A percentile compares a stretch with the other conserved stretches of the same genome.
Evolutionary conservation across 2,797 vertebrate species (phyloP).

Genomic region (Steatocranus sp.): DNA sequence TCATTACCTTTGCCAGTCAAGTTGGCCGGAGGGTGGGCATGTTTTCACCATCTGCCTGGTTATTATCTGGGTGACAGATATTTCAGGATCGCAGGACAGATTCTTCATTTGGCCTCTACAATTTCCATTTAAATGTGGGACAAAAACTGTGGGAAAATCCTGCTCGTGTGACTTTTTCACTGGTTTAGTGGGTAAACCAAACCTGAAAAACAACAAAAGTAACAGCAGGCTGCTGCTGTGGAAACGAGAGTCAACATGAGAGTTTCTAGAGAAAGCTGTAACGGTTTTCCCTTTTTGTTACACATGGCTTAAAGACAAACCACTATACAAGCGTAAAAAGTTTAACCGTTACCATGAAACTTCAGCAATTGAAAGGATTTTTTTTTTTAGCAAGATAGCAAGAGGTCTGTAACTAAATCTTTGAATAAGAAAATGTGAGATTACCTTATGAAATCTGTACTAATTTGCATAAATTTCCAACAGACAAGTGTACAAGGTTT

Average conservation of each 20-base stretch:
- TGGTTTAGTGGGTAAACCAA: not conserved
- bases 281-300: not conserved
- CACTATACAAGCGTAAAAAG: not conserved
- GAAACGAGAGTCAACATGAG: not conserved
- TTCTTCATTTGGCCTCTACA: not conserved
- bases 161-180: not conserved
- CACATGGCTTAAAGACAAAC: too few relatives aligned
- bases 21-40: not conserved
- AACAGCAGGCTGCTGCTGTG: not conserved
- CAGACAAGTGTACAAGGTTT: not conserved
- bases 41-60: not conserved
- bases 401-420: fast-evolving
- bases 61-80: not conserved
- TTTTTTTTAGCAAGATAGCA: not conserved
- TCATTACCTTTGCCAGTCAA: not conserved
- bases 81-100: not conserved
- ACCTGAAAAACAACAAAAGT: not conserved
- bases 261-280: not conserved
- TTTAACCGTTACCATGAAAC: not conserved
- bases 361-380: not conserved
- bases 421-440: not conserved
- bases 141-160: not conserved
- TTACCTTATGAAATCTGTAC: fast-evolving
- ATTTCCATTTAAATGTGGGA: not conserved
- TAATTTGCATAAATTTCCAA: not conserved